A percentile compares a stretch with the other conserved stretches of the same genome.
phyloP scores from a whole-genome alignment of 1,140 invertebrate species.

The Reticulitermes speratus region DNA sequence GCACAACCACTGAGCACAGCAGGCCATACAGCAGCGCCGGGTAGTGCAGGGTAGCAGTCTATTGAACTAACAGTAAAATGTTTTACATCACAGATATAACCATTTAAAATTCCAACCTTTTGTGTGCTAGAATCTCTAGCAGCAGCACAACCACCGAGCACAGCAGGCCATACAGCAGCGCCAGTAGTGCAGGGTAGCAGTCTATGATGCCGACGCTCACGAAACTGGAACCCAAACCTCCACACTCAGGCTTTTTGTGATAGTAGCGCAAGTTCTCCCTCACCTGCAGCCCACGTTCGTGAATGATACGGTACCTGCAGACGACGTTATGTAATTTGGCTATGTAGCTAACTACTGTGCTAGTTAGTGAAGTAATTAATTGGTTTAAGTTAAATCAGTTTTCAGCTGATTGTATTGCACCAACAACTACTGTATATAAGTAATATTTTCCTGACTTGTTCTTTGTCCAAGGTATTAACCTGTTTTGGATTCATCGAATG shows the following conservation, averaged over 20 bases:
- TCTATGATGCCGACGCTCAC: conserved; percentile 60
- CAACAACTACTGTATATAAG: too few relatives aligned
- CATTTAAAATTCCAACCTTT: conserved; percentile 17
- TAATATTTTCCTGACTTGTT: too few relatives aligned
- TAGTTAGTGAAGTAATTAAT: too few relatives aligned
- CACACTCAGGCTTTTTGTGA: conserved; percentile 58
- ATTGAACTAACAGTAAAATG: too few relatives aligned
- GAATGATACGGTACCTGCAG: conserved; percentile 54
- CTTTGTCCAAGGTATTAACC: too few relatives aligned
- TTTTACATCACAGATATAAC: too few relatives aligned
- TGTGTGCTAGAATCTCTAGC: conserved; percentile 22
- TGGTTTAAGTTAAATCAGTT: too few relatives aligned
- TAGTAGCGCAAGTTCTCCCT: conserved; percentile 57
- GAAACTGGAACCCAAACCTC: conserved; percentile 49
- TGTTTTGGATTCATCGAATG: too few relatives aligned
- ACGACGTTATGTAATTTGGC: neutral
- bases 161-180: conserved; percentile 10
- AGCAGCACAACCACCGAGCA: neutral
- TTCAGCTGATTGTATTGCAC: too few relatives aligned
- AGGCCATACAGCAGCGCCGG: conserved; percentile 24
- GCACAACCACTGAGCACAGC: neutral
- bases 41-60: conserved; percentile 31
- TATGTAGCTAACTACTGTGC: too few relatives aligned
- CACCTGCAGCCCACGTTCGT: conserved; percentile 59
- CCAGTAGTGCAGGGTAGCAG: conserved; percentile 40